Conservation (phyloP, 2,888 invertebrate genomes). For the Tuberolachnus salignus region DNA sequence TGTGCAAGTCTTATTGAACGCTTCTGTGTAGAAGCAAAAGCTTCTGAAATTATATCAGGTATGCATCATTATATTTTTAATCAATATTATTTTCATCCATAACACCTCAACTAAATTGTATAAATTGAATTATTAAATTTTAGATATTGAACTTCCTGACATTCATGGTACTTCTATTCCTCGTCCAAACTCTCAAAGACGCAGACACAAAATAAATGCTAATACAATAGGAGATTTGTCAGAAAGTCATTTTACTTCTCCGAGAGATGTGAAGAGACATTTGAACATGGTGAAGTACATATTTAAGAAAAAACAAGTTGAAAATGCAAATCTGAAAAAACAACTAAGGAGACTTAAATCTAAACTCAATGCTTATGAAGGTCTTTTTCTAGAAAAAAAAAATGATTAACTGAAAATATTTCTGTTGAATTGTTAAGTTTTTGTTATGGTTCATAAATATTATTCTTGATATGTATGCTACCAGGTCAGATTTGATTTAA, state of each 20-base stretch:
- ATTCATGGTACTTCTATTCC: too few species aligned
- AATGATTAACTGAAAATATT: conserved; percentile 5
- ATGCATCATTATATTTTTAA: too few species aligned
- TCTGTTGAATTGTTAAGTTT: not conserved
- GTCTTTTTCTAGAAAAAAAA: too few species aligned
- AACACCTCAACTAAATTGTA: too few species aligned
- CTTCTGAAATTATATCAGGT: too few species aligned
- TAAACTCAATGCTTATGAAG: conserved; percentile 5
- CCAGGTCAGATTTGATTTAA: too few species aligned
- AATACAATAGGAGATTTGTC: not conserved
- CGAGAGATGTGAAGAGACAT: not conserved
- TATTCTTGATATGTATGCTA: too few species aligned
- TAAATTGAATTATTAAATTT: too few species aligned
- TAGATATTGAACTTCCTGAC: too few species aligned
- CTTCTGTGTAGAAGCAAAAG: too few species aligned
- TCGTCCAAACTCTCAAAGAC: too few species aligned
- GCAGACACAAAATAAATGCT: not conserved
- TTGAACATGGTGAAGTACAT: conserved; percentile 8
- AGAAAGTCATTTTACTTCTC: conserved; percentile 21
- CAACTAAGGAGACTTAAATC: not conserved
- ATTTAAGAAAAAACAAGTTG: conserved; percentile 5
- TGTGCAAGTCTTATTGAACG: not conserved
- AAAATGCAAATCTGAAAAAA: conserved; percentile 18
- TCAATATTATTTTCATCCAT: too few species aligned
- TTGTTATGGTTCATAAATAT: conserved; percentile 2